phyloP scores from a whole-genome alignment of 2,888 invertebrate genomes.

The Pelosia muscerda region DNA sequence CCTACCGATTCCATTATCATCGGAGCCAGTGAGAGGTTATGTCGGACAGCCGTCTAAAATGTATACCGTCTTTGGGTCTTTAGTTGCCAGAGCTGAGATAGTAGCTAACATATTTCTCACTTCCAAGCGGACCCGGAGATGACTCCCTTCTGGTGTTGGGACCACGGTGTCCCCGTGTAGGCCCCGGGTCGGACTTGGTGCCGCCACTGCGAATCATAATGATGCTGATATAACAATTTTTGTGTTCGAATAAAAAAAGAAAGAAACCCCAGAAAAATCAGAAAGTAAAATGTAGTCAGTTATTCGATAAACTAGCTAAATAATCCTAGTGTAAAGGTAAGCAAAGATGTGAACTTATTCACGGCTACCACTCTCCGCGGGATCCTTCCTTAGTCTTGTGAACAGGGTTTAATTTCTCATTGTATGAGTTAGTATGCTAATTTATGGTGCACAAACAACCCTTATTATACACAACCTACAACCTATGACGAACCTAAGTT shows the following conservation, averaged over 20 bases:
- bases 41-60: too few relatives aligned
- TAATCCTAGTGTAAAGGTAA: neutral
- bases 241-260: neutral
- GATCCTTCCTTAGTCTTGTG: neutral
- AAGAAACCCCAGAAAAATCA: neutral
- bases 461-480: neutral
- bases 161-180: too few relatives aligned
- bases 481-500: slow-evolving; percentile 2
- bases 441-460: neutral
- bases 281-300: neutral
- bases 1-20: too few relatives aligned
- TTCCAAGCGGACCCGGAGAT: too few relatives aligned
- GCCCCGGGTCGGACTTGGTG: too few relatives aligned
- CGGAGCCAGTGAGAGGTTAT: too few relatives aligned
- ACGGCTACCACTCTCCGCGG: neutral
- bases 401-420: neutral
- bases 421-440: neutral
- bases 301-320: neutral
- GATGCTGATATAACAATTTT: too few relatives aligned
- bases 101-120: too few relatives aligned
- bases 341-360: neutral
- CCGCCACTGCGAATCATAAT: too few relatives aligned
- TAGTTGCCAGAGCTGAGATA: too few relatives aligned
- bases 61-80: too few relatives aligned
- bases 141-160: too few relatives aligned